Base-by-base conservation (phyloP, 2,797 vertebrate species). In the Cephalopachus bancanus region DNA sequence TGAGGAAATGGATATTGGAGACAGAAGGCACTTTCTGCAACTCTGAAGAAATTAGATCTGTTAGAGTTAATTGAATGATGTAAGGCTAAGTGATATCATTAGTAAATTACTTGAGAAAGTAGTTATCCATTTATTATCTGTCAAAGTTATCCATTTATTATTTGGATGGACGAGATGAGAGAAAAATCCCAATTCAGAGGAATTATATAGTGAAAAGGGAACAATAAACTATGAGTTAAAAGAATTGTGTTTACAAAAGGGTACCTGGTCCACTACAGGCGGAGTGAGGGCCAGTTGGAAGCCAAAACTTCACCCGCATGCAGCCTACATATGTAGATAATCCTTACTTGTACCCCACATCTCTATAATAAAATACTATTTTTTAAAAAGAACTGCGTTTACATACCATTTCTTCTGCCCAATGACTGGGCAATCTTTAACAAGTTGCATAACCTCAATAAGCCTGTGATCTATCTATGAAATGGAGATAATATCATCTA, bases 41-140 rank as follows among this genome's bases (percentile, higher is more conserved):
- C 37, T 86, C 64, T 90, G 22, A 65, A 92, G n/a, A 95, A 94
- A 78, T 33, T 49, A 79, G 26, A 78, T 71, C 53, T 90, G 24
- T 84, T 72, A 75, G 16, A 78, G 64, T 6, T 79, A 76, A 55
- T 16, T 78, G 37, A 83, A 60, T 72, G 75, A 91, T 51, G 60
- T 90, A 53, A 26, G 28, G 57, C 59, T 67, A 88, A 28, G 44
- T n/a, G 28, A 62, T 86, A 75, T 78, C 83, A 89, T 71, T 16
- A 65, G 76, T 55, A 51, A 60, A 78, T 71, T 71, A 69, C 57
- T 64, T 64, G 64, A 51, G 16, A 89, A 59, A 85, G 60, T 15
- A 26, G 17, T 78, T 33, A 65, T 44, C 17, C 55, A 17, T 49
- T 86, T 96, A 53, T 83, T 83, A 72, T 74, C 49, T 79, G 60